These are phyloP conservation scores for Rhynchomys soricoides DNA, from an alignment of 2,113 vertebrate species.

Conservation along the genomic window DNA sequence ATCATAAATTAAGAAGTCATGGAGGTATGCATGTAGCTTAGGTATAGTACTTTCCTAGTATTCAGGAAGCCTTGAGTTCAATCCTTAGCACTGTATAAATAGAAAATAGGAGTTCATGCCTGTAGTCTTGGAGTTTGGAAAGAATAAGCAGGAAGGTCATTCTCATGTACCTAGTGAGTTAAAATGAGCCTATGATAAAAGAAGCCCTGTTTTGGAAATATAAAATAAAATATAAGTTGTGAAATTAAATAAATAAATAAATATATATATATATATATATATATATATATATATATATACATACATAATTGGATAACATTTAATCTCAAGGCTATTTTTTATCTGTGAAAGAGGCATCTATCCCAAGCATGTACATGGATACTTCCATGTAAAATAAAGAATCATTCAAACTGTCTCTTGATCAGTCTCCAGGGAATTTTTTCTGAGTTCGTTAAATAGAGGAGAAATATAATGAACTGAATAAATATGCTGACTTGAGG, in stretches of 20 bases:
- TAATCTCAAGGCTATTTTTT: neutral
- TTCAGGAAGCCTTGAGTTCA: neutral
- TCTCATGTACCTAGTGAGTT: neutral
- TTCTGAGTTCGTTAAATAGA: slow-evolving; percentile 32
- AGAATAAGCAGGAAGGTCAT: neutral
- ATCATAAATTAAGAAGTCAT: neutral
- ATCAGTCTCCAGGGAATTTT: neutral
- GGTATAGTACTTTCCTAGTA: neutral
- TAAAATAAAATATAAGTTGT: neutral
- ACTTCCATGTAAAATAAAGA: slow-evolving; percentile 31
- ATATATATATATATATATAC: no score
- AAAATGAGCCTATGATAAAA: no score
- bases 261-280: no score
- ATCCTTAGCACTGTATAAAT: neutral
- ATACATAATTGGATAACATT: neutral
- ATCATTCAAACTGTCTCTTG: slow-evolving; percentile 14
- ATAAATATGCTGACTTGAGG: slow-evolving; percentile 9
- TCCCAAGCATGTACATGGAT: neutral
- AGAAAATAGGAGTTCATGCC: no score
- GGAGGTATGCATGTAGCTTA: neutral
- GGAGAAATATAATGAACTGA: slow-evolving; percentile 21
- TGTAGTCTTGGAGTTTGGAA: no score
- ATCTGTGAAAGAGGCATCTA: neutral
- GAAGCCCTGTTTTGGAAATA: neutral
- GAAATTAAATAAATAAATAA: no score